Evolutionary conservation across 1,140 invertebrate species (phyloP).

Genomic region (Cyphomyrmex costatus): DNA sequence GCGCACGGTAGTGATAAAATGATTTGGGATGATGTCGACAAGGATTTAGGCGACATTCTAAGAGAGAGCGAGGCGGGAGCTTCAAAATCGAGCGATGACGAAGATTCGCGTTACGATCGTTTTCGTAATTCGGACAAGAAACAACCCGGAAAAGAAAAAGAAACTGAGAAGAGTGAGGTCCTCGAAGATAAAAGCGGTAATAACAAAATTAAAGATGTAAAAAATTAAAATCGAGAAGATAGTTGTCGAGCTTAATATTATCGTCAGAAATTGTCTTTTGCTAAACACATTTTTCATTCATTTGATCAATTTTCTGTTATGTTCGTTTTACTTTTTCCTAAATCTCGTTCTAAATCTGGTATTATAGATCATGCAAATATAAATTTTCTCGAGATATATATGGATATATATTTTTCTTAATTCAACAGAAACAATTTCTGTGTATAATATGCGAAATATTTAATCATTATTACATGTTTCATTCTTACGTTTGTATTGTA

Average conservation of each 20-base stretch:
- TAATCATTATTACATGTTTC: slow-evolving; percentile 11
- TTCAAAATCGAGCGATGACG: slow-evolving; percentile 90
- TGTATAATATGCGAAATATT: slow-evolving; percentile 1
- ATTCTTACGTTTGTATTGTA: background rate
- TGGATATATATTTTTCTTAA: background rate
- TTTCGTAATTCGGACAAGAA: slow-evolving; percentile 87
- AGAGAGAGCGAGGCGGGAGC: slow-evolving; percentile 89
- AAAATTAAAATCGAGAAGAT: slow-evolving; percentile 79
- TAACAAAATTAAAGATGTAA: slow-evolving; percentile 74
- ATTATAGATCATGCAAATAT: background rate
- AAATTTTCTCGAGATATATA: background rate
- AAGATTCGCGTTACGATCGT: slow-evolving; percentile 89
- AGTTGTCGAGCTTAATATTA: slow-evolving; percentile 56
- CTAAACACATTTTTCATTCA: background rate
- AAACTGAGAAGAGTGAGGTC: slow-evolving; percentile 75
- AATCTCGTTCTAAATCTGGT: background rate
- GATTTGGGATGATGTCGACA: slow-evolving; percentile 91
- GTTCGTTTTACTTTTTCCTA: background rate
- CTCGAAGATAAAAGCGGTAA: slow-evolving; percentile 72
- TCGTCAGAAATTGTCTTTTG: background rate
- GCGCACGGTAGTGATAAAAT: slow-evolving; percentile 88
- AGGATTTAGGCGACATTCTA: slow-evolving; percentile 91
- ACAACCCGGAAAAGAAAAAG: slow-evolving; percentile 79
- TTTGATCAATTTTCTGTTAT: background rate
- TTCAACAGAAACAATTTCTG: background rate